Conservation (phyloP, 2,113 vertebrate species). For the Rhabdornis inornatus region DNA sequence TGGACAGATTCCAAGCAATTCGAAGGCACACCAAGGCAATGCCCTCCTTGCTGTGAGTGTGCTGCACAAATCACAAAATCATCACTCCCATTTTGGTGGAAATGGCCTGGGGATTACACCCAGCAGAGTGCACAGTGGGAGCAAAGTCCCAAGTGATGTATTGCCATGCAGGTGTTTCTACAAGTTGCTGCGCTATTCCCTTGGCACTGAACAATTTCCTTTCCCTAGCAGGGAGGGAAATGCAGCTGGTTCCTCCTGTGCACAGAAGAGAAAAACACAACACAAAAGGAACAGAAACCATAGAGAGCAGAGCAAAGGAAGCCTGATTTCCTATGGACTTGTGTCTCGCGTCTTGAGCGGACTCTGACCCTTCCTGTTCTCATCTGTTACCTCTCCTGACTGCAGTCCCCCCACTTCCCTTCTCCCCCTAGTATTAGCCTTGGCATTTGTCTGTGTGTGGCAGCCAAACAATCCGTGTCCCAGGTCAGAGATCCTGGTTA, state of each 20-base stretch:
- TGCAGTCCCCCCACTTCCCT: neutral
- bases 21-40: neutral
- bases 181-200: constrained; percentile 4
- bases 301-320: constrained; percentile 37
- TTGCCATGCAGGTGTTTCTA: constrained; percentile 39
- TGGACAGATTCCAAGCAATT: neutral
- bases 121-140: neutral
- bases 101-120: neutral
- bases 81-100: neutral
- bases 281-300: constrained; percentile 37
- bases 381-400: neutral
- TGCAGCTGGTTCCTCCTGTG: constrained; percentile 29
- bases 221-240: constrained; percentile 40
- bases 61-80: neutral
- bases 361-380: constrained; percentile 38
- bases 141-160: neutral
- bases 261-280: constrained; percentile 12
- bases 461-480: neutral
- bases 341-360: neutral
- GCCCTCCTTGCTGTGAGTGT: neutral
- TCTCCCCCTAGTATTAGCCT: neutral
- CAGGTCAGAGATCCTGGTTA: constrained; percentile 17
- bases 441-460: constrained; percentile 7
- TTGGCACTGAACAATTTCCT: constrained; percentile 39
- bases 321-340: constrained; percentile 43